Evolutionary conservation across 1,140 invertebrate species (phyloP).

Genomic region (Saxidomus purpurata): DNA sequence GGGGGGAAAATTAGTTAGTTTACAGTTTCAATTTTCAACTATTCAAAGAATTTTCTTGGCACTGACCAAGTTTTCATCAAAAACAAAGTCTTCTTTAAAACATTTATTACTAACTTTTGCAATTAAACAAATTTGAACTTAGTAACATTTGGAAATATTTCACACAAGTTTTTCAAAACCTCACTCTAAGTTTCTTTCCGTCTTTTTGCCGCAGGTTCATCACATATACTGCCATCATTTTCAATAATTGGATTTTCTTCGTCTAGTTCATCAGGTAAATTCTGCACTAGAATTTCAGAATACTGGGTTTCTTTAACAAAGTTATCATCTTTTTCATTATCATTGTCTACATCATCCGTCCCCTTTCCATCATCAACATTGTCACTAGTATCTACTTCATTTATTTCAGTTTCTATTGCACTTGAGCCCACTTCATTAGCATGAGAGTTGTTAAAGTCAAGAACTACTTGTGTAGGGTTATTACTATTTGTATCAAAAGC

Average conservation of each 20-base stretch:
- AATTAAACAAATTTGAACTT: too few relatives aligned
- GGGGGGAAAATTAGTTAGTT: too few relatives aligned
- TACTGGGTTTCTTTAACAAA: background rate
- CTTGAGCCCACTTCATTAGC: background rate
- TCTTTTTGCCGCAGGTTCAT: background rate
- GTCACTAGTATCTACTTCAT: background rate
- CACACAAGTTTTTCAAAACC: too few relatives aligned
- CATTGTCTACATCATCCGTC: background rate
- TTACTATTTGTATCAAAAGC: background rate
- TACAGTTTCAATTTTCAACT: too few relatives aligned
- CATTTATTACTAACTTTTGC: too few relatives aligned
- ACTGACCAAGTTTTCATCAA: too few relatives aligned
- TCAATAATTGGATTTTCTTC: constrained; percentile 27
- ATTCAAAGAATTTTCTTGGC: too few relatives aligned
- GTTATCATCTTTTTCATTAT: background rate
- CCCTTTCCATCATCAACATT: background rate
- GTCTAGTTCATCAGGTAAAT: background rate
- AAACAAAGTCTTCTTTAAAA: too few relatives aligned
- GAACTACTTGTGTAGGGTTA: background rate
- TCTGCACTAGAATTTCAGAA: constrained; percentile 10
- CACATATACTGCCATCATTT: constrained; percentile 35
- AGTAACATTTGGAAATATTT: too few relatives aligned
- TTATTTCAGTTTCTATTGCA: background rate
- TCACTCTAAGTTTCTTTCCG: constrained; percentile 19
- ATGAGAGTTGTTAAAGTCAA: background rate